These are phyloP conservation scores for Cryptophagus acutangulus DNA, from an alignment of 2,888 invertebrate species.

Conservation along the genomic window DNA sequence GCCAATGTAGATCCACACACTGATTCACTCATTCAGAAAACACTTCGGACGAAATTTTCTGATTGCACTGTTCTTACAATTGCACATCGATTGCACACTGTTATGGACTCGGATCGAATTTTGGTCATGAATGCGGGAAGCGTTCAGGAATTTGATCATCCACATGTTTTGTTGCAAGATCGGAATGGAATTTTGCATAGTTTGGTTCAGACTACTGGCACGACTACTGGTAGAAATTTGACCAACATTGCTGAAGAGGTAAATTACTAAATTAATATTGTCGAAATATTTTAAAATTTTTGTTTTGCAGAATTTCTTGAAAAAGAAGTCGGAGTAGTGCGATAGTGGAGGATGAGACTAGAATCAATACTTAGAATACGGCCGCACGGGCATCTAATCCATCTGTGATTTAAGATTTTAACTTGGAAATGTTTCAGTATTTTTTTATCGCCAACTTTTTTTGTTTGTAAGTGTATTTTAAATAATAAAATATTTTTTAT, in stretches of 20 bases:
- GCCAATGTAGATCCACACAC: slow-evolving; percentile 80
- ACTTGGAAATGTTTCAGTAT: no score
- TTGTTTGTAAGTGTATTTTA: no score
- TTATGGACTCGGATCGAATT: slow-evolving; percentile 82
- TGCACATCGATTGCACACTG: slow-evolving; percentile 79
- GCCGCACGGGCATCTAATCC: no score
- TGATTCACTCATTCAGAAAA: slow-evolving; percentile 71
- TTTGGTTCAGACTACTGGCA: slow-evolving; percentile 53
- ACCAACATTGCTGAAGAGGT: slow-evolving; percentile 36
- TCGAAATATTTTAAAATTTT: slow-evolving; percentile 3
- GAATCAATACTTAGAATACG: no score
- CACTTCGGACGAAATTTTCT: slow-evolving; percentile 70
- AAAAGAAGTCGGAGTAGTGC: slow-evolving; percentile 12
- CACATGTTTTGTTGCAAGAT: slow-evolving; percentile 61
- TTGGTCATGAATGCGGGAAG: slow-evolving; percentile 78
- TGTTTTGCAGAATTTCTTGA: slow-evolving; percentile 18
- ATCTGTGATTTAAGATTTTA: no score
- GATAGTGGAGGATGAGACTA: no score
- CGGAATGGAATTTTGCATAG: slow-evolving; percentile 58
- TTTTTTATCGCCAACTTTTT: no score
- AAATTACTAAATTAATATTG: slow-evolving; percentile 1
- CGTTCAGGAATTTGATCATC: slow-evolving; percentile 73
- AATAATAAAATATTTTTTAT: no score
- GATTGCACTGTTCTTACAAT: slow-evolving; percentile 80
- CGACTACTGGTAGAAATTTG: slow-evolving; percentile 30